Evolutionary conservation across 2,888 invertebrate genomes (phyloP), one percentile per base, ranked within the genome.

Genomic region (Calephelis perditalis): DNA sequence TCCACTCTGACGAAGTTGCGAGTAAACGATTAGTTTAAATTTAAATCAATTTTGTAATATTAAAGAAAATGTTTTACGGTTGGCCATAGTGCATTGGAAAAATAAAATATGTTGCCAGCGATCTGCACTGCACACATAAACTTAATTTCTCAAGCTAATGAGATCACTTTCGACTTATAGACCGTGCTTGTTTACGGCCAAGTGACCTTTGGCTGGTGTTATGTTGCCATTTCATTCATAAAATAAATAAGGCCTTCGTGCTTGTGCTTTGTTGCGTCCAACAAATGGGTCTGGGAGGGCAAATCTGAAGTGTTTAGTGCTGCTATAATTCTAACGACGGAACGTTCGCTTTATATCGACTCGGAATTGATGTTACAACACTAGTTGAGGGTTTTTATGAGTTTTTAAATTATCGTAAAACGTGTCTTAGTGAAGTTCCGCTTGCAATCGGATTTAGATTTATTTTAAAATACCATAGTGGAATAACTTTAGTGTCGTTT

Each of bases 171-270:
- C 49, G 49, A 49, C 49, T 49, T 49, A 35, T 26, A 49, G 49
- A 35, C 49, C 26, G 49, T 26, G 9, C 49, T 49, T 15, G 49
- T 49, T 49, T 49, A 49, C 15, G 26, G 49, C 49, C 45, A 45
- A 59, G 55, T 46, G 59, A 55, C 44, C 67, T 63, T 49, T 59
- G 57, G 63, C 61, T 57, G 56, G 57, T 62, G 59, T 47, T 57
- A 63, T 63, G 65, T 65, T 61, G 65, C 67, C 63, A 66, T 63
- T 68, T 67, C 70, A 68, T 68, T 71, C 69, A 70, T 67, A 71
- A 71, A 68, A 71, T 71, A 70, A 72, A 72, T 66, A 71, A 66
- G 60, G 45, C 63, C 60, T 68, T 68, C 71, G 68, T 70, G 70
- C 64, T 67, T 62, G 64, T 66, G 65, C 69, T 71, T 71, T 72